Conservation (phyloP, 2,113 vertebrate genomes). For the Rhagologus leucostigma region DNA sequence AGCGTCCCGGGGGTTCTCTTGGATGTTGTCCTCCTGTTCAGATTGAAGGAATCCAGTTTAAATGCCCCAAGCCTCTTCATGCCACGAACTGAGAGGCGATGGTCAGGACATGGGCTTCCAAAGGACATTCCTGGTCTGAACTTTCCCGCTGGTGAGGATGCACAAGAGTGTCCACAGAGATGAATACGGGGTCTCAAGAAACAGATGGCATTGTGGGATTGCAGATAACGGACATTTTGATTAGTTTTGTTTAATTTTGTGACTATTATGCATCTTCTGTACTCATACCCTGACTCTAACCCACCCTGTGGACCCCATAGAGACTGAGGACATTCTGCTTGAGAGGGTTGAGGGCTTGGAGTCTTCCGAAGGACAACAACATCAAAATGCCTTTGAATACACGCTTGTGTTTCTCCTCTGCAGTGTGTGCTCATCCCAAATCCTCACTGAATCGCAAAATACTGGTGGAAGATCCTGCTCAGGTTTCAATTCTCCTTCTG, state of each 20-base stretch:
- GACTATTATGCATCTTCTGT: neutral
- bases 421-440: neutral
- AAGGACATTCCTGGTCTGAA: neutral
- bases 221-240: neutral
- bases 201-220: accelerated
- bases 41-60: neutral
- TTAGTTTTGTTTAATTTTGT: accelerated
- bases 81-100: neutral
- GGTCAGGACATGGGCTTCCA: neutral
- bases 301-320: neutral
- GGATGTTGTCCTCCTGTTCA: neutral
- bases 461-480: neutral
- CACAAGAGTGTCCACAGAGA: neutral
- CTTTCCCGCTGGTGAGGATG: neutral
- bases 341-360: too few relatives aligned
- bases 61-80: neutral
- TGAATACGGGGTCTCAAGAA: neutral
- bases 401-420: neutral
- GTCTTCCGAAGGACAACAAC: neutral
- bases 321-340: neutral
- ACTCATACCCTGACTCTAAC: neutral
- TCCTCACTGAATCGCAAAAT: neutral
- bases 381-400: neutral
- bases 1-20: neutral
- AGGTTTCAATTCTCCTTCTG: neutral